Evolutionary conservation across 2,888 invertebrate species (phyloP).

Genomic region (Quadriops clusia): DNA sequence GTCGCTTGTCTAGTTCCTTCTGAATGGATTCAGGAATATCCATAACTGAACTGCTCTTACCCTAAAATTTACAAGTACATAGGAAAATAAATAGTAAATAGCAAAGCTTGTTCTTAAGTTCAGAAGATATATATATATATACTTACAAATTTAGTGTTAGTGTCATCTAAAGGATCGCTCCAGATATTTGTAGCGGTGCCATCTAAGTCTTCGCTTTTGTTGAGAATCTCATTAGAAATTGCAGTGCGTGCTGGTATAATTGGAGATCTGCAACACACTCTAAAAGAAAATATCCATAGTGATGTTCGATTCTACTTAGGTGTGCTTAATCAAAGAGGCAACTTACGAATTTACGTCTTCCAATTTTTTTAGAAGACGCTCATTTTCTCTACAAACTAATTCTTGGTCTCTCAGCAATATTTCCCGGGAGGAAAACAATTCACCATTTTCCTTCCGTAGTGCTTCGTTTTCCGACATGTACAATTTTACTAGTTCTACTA

Average conservation of each 20-base stretch:
- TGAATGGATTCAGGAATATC: conserved; percentile 51
- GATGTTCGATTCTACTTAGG: too few species aligned
- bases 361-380: conserved; percentile 71
- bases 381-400: conserved; percentile 80
- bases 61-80: conserved; percentile 8
- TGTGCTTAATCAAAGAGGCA: background rate
- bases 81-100: background rate
- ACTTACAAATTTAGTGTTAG: background rate
- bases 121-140: background rate
- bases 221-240: conserved; percentile 32
- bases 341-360: conserved; percentile 77
- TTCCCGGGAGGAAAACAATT: conserved; percentile 69
- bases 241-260: conserved; percentile 66
- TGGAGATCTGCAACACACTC: conserved; percentile 72
- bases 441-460: conserved; percentile 71
- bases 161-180: conserved; percentile 8
- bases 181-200: conserved; percentile 31
- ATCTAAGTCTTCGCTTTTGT: conserved; percentile 19
- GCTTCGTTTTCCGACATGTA: conserved; percentile 76
- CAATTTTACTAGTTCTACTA: conserved; percentile 72
- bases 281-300: too few species aligned
- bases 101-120: background rate
- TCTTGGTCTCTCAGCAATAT: conserved; percentile 80
- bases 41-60: conserved; percentile 8
- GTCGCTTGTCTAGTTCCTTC: conserved; percentile 50